Percentiles rank a stretch among this genome's conserved stretches.
These are phyloP conservation scores for Andrena praecox DNA, from an alignment of 2,888 invertebrate species.

Conservation along the genomic window DNA sequence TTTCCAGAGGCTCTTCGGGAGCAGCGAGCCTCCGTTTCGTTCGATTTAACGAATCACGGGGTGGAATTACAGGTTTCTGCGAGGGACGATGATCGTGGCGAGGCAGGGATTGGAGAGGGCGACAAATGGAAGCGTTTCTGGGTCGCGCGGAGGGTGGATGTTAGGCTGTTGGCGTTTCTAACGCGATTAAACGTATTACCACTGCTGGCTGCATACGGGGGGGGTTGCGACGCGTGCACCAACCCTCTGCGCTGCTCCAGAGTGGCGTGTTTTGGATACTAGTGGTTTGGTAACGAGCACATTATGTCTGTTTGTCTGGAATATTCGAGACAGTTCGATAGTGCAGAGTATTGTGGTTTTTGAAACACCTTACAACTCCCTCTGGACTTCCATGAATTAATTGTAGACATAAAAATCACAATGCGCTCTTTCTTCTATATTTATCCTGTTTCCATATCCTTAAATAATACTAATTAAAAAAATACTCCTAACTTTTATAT, in stretches of 20 bases:
- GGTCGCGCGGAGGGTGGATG: conserved; percentile 39
- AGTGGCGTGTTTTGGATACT: conserved; percentile 17
- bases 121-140: conserved; percentile 51
- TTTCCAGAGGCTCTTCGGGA: neutral
- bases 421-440: too few relatives aligned
- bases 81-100: neutral
- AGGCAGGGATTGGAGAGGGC: conserved; percentile 9
- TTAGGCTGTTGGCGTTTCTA: conserved; percentile 45
- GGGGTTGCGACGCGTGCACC: conserved; percentile 12
- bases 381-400: too few relatives aligned
- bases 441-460: too few relatives aligned
- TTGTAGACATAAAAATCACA: too few relatives aligned
- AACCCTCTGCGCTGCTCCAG: neutral
- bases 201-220: conserved; percentile 35
- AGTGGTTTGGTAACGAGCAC: neutral
- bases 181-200: conserved; percentile 52
- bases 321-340: neutral
- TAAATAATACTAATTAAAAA: too few relatives aligned
- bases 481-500: too few relatives aligned
- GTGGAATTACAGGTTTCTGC: conserved; percentile 5
- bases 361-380: neutral
- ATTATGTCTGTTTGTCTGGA: neutral
- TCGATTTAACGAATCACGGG: conserved; percentile 5
- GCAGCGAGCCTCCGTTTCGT: neutral
- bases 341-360: neutral